These are phyloP conservation scores for Psilopsiagon aurifrons DNA, from an alignment of 2,113 vertebrate species.

Conservation along the genomic window DNA sequence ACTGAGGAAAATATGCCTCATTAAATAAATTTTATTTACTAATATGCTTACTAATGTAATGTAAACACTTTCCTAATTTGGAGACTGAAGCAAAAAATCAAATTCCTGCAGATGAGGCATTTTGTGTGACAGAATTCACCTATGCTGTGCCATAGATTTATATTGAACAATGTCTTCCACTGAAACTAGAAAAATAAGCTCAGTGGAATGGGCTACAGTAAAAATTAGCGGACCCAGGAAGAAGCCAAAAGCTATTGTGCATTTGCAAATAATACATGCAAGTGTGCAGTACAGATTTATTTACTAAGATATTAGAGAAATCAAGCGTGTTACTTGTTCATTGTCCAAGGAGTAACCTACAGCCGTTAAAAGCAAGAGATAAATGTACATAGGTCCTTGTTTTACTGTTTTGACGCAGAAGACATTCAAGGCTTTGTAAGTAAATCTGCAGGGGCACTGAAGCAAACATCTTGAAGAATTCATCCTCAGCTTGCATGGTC, in stretches of 20 bases:
- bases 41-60: neutral
- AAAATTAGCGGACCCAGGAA: neutral
- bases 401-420: neutral
- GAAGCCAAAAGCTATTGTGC: neutral
- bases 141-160: neutral
- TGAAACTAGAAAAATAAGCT: neutral
- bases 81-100: neutral
- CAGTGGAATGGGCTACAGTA: neutral
- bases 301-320: neutral
- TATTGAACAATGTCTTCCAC: neutral
- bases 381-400: neutral
- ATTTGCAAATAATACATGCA: neutral
- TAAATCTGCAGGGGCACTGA: neutral
- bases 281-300: neutral
- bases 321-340: neutral
- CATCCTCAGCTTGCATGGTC: neutral
- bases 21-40: neutral
- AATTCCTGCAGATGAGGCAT: neutral
- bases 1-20: neutral
- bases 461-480: neutral
- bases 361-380: neutral
- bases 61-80: neutral
- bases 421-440: neutral
- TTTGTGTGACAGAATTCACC: neutral
- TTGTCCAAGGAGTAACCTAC: neutral